These are phyloP conservation scores for Falcaria lacertinaria DNA, from an alignment of 2,888 invertebrate genomes.

Conservation along the genomic window DNA sequence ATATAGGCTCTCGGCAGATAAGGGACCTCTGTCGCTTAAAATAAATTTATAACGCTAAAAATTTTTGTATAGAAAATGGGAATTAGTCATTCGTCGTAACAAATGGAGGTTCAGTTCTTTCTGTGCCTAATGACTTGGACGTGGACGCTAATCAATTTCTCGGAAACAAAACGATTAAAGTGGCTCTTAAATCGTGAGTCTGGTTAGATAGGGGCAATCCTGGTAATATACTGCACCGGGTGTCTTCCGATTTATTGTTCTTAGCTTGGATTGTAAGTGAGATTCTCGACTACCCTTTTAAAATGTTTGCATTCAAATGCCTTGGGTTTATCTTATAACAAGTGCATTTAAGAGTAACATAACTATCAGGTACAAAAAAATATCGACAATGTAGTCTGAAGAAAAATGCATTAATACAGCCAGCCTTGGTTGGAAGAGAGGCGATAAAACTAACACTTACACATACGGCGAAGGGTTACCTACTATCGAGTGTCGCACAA, in stretches of 20 bases:
- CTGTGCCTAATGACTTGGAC: constrained; percentile 32
- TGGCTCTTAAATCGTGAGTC: constrained; percentile 60
- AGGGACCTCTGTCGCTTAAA: constrained; percentile 40
- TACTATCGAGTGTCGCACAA: constrained; percentile 50
- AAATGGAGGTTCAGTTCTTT: constrained; percentile 26
- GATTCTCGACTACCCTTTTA: constrained; percentile 32
- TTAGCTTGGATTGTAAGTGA: constrained; percentile 31
- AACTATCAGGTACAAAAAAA: no score
- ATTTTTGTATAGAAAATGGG: constrained; percentile 24
- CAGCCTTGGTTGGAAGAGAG: constrained; percentile 17
- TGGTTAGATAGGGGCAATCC: constrained; percentile 65
- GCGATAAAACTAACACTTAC: constrained; percentile 49
- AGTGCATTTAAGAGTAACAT: no score
- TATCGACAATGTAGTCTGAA: no score
- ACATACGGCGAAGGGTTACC: constrained; percentile 40
- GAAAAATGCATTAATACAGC: no score
- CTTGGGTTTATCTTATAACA: constrained; percentile 25
- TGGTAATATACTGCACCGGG: constrained; percentile 54
- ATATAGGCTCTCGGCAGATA: constrained; percentile 37
- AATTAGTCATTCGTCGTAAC: constrained; percentile 24
- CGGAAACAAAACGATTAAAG: constrained; percentile 58
- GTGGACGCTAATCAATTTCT: constrained; percentile 51
- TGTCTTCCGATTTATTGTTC: constrained; percentile 56
- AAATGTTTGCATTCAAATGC: constrained; percentile 34
- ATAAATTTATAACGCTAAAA: constrained; percentile 42